Percentiles rank a stretch among this genome's conserved stretches.
These are phyloP conservation scores for Drosophila mercatorum DNA, from an alignment of 2,888 invertebrate species.

Conservation along the genomic window DNA sequence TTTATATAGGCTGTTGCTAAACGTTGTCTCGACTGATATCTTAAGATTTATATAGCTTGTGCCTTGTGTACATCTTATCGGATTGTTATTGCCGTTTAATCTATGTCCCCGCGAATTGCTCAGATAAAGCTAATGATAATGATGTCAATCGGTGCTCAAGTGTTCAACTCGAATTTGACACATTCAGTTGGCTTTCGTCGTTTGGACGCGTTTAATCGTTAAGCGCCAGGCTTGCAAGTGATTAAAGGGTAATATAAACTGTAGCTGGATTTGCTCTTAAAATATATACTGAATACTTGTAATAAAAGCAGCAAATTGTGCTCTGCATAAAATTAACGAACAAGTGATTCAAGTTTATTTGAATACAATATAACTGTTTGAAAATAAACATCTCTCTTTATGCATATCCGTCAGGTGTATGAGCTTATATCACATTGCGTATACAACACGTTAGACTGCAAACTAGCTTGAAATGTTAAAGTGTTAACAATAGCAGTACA, in stretches of 20 bases:
- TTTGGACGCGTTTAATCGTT: conserved; percentile 33
- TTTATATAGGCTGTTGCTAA: conserved; percentile 36
- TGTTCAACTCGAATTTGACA: conserved; percentile 27
- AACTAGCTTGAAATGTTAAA: neutral
- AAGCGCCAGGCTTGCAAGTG: conserved; percentile 24
- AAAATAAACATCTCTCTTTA: neutral
- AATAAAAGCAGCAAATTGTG: neutral
- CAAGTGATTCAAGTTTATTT: conserved; percentile 16
- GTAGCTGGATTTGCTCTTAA: conserved; percentile 8
- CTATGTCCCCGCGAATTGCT: conserved; percentile 45
- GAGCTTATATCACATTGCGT: conserved; percentile 10
- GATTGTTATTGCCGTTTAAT: conserved; percentile 57
- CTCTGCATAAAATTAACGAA: conserved; percentile 5
- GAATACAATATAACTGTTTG: neutral
- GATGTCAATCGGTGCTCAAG: conserved; percentile 56
- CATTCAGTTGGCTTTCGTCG: conserved; percentile 55
- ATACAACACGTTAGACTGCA: conserved; percentile 39
- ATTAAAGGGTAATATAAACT: conserved; percentile 42
- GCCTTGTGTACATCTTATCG: conserved; percentile 57
- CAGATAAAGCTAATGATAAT: conserved; percentile 59
- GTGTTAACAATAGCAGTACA: conserved; percentile 12
- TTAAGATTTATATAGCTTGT: conserved; percentile 66
- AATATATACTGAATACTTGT: neutral
- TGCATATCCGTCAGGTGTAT: neutral
- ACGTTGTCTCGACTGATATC: conserved; percentile 55